Evolutionary conservation across 1,140 invertebrate species (phyloP).

Genomic region (Drosophila sulfurigaster): DNA sequence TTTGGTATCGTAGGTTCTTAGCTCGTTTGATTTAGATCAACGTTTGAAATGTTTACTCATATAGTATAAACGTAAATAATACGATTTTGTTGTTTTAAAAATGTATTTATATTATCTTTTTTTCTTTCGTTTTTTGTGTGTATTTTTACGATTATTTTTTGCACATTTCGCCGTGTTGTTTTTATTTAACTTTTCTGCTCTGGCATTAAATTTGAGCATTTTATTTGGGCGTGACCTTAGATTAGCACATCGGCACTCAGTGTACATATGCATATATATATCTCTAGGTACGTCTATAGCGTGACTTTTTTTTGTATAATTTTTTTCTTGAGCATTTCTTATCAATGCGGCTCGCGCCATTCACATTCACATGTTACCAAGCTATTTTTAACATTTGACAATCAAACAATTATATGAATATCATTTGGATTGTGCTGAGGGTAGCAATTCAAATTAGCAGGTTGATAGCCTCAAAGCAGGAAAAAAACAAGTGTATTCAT

Average conservation of each 20-base stretch:
- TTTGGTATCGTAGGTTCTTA: background rate
- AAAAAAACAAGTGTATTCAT: conserved; percentile 39
- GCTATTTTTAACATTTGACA: conserved; percentile 62
- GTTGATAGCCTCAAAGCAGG: conserved; percentile 52
- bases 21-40: conserved; percentile 50
- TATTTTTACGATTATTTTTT: conserved; percentile 52
- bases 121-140: conserved; percentile 15
- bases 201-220: conserved; percentile 32
- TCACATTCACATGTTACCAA: conserved; percentile 68
- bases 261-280: conserved; percentile 2
- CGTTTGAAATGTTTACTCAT: conserved; percentile 60
- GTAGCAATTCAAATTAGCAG: conserved; percentile 40
- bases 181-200: conserved; percentile 19
- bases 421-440: conserved; percentile 12
- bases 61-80: conserved; percentile 49
- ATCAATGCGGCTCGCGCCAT: conserved; percentile 71
- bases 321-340: conserved; percentile 27
- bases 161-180: conserved; percentile 13
- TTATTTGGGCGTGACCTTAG: conserved; percentile 51
- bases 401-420: conserved; percentile 19
- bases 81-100: conserved; percentile 46
- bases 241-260: conserved; percentile 41
- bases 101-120: conserved; percentile 31
- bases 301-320: conserved; percentile 2
- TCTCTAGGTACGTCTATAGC: background rate